phyloP scores from a whole-genome alignment of 2,113 vertebrate genomes.

The Pithys albifrons region DNA sequence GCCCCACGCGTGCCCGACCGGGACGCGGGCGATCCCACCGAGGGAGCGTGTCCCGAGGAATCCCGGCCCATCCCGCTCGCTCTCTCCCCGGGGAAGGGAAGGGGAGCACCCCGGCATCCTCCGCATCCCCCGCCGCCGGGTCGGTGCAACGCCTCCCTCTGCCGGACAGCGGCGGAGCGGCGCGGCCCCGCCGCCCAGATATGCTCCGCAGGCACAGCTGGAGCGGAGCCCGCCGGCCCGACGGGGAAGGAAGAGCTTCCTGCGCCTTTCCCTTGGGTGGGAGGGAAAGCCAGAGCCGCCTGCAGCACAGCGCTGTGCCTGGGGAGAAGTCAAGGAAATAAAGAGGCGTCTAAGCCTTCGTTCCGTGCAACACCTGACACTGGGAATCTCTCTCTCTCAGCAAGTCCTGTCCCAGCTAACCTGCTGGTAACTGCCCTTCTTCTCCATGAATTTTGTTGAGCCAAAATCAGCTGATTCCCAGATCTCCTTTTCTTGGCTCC shows the following conservation, averaged over 20 bases:
- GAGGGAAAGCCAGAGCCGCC: not conserved
- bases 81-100: not conserved
- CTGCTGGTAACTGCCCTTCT: not conserved
- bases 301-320: not conserved
- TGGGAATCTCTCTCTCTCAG: not conserved
- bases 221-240: not conserved
- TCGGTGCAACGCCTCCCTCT: conserved; percentile 1
- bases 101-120: not conserved
- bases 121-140: not conserved
- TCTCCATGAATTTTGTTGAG: not conserved
- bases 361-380: not conserved
- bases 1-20: not conserved
- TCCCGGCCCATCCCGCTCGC: not conserved
- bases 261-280: no score
- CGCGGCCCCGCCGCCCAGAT: not conserved
- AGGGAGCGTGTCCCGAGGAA: not conserved
- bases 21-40: not conserved
- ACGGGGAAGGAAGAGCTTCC: not conserved
- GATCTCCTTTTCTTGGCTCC: conserved; percentile 33
- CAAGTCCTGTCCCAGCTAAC: not conserved
- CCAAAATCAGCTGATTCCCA: not conserved
- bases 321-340: not conserved
- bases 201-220: not conserved
- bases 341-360: not conserved
- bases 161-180: not conserved